Percentiles rank a stretch among this genome's conserved stretches.
phyloP scores from a whole-genome alignment of 2,797 vertebrate species.

The Eulemur albifrons region DNA sequence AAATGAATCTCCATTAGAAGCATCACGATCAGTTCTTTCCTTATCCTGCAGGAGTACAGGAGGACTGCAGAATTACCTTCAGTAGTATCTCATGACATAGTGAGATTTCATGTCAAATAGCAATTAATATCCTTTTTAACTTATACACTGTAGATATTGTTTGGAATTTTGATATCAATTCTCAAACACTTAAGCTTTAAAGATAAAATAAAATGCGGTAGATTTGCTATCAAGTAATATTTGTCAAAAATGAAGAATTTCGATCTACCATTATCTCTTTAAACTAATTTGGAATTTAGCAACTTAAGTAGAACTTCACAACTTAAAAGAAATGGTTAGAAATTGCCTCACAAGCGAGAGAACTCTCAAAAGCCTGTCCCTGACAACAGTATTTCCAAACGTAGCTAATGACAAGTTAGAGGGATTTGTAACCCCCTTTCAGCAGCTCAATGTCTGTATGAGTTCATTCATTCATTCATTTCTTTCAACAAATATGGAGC shows the following conservation, averaged over 20 bases:
- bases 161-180: not conserved
- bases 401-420: not conserved
- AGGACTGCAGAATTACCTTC: not conserved
- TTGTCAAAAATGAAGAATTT: not conserved
- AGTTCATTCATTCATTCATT: not conserved
- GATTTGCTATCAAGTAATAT: not conserved
- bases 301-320: not conserved
- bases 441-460: not conserved
- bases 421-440: not conserved
- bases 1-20: not conserved
- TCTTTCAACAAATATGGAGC: not conserved
- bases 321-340: not conserved
- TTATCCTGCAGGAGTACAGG: not conserved
- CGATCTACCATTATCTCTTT: not conserved
- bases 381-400: not conserved
- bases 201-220: not conserved
- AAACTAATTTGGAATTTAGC: not conserved
- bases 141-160: not conserved
- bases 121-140: not conserved
- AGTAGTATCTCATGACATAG: not conserved
- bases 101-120: not conserved
- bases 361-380: not conserved
- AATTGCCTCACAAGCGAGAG: not conserved
- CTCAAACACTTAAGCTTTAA: not conserved
- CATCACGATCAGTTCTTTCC: not conserved